A percentile compares a stretch with the other conserved stretches of the same genome.
These are phyloP conservation scores for Heliothis subflexa DNA, from an alignment of 1,140 invertebrate species.

Conservation along the genomic window DNA sequence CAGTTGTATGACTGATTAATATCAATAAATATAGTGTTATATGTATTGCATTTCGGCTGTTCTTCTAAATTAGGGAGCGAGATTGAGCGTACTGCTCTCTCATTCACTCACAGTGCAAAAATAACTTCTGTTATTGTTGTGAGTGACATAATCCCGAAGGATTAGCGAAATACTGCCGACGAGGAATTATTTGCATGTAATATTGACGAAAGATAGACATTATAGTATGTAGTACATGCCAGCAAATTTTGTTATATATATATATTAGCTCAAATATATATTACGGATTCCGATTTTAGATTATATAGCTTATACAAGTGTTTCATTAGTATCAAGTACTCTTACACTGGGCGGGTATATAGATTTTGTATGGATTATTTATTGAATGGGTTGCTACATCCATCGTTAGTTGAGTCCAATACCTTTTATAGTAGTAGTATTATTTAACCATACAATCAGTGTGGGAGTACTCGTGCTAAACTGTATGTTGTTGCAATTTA, in stretches of 20 bases:
- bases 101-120: not conserved
- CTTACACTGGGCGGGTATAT: not conserved
- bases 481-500: slow-evolving; percentile 28
- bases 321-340: slow-evolving; percentile 21
- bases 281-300: slow-evolving; percentile 18
- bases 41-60: slow-evolving; percentile 30
- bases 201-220: slow-evolving; percentile 6
- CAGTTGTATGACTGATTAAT: slow-evolving; percentile 10
- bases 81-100: slow-evolving; percentile 18
- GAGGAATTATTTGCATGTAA: slow-evolving; percentile 31
- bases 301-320: slow-evolving; percentile 30
- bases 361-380: slow-evolving; percentile 14
- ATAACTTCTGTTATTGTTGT: slow-evolving; percentile 9
- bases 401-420: slow-evolving; percentile 6
- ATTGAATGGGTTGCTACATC: not conserved
- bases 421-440: slow-evolving; percentile 19
- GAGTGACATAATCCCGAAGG: not conserved
- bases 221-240: not conserved
- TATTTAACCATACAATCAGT: not conserved
- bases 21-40: slow-evolving; percentile 1
- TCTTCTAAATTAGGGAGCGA: slow-evolving; percentile 16
- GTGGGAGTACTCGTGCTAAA: slow-evolving; percentile 20
- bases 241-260: slow-evolving; percentile 17
- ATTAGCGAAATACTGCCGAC: slow-evolving; percentile 9
- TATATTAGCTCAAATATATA: slow-evolving; percentile 40